These are phyloP conservation scores for Lochmaea capreae DNA, from an alignment of 2,888 invertebrate genomes.

Conservation along the genomic window DNA sequence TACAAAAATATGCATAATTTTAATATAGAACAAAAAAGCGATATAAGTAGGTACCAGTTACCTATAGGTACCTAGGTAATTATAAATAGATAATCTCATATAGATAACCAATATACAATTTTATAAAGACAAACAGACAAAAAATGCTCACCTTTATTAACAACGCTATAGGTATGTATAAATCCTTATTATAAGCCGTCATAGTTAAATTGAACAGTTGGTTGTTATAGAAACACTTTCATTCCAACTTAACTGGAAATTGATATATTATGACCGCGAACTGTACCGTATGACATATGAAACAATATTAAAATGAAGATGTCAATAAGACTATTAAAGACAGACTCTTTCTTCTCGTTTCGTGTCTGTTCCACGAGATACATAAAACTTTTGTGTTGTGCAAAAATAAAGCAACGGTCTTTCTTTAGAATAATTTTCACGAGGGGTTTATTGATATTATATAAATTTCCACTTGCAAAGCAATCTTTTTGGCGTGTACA, in stretches of 20 bases:
- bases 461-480: conserved; percentile 47
- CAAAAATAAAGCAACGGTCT: conserved; percentile 60
- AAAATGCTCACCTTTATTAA: too few species aligned
- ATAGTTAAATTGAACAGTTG: background rate
- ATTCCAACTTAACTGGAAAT: background rate
- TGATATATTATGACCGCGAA: conserved; percentile 47
- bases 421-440: conserved; percentile 53
- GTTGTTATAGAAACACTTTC: background rate
- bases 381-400: conserved; percentile 58
- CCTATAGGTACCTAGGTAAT: too few species aligned
- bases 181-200: too few species aligned
- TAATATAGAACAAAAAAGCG: too few species aligned
- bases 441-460: conserved; percentile 57
- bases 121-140: too few species aligned
- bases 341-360: conserved; percentile 54
- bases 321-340: background rate
- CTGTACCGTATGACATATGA: conserved; percentile 57
- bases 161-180: too few species aligned
- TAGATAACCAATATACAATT: too few species aligned
- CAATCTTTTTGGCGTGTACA: conserved; percentile 46
- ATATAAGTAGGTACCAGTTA: too few species aligned
- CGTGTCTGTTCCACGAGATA: conserved; percentile 55
- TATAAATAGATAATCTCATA: too few species aligned
- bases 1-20: too few species aligned
- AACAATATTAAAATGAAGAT: conserved; percentile 12